Percentiles rank a stretch among this genome's conserved stretches.
Evolutionary conservation across 2,113 vertebrate genomes (phyloP).

Genomic region (Nycticorax nycticorax): DNA sequence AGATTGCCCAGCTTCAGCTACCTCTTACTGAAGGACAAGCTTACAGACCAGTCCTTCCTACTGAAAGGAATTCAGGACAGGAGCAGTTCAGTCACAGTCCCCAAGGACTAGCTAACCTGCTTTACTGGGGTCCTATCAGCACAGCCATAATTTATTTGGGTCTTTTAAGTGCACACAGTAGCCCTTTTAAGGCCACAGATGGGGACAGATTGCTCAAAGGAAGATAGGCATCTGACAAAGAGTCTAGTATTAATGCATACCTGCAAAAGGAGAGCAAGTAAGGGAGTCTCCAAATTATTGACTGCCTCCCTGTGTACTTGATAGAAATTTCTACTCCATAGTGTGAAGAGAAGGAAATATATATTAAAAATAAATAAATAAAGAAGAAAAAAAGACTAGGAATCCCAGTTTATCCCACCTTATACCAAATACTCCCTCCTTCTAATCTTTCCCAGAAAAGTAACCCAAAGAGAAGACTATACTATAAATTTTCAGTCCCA

Average conservation of each 20-base stretch:
- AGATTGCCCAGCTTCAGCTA: background rate
- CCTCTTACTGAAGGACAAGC: background rate
- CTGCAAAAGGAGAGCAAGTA: background rate
- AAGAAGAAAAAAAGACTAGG: accelerated
- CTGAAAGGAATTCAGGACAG: background rate
- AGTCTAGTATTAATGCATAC: background rate
- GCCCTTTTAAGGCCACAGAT: background rate
- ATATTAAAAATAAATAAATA: too few relatives aligned
- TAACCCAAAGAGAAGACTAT: background rate
- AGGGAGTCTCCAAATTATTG: background rate
- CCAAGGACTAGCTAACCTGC: background rate
- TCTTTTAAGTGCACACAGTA: background rate
- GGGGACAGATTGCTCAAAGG: background rate
- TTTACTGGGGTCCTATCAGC: background rate
- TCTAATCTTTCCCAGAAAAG: background rate
- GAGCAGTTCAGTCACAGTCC: background rate
- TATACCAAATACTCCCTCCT: background rate
- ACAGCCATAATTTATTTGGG: background rate
- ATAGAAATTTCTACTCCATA: background rate
- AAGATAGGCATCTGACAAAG: background rate
- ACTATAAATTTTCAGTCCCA: background rate
- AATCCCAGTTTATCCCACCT: background rate
- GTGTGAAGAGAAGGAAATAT: background rate
- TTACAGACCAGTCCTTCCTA: background rate
- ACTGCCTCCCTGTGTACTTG: background rate